Evolutionary conservation across 2,113 vertebrate species (phyloP).

Genomic region (Erpornis zantholeuca): DNA sequence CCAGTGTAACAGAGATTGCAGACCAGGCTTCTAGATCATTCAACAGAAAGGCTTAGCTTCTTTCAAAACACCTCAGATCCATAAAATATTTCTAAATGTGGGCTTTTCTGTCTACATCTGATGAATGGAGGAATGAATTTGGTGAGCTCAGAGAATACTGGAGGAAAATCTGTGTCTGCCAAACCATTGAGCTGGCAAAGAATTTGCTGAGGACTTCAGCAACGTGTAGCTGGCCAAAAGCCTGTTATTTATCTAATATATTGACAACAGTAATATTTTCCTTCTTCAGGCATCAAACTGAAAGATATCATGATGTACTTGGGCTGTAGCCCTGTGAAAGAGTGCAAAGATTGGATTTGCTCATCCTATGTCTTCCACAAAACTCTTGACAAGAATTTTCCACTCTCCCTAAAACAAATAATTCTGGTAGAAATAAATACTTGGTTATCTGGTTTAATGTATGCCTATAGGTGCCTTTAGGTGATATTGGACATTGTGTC

Average conservation of each 20-base stretch:
- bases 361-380: background rate
- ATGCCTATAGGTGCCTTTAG: background rate
- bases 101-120: background rate
- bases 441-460: background rate
- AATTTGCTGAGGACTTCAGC: constrained; percentile 46
- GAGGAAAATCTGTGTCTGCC: background rate
- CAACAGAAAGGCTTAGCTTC: background rate
- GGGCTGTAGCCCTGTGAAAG: background rate
- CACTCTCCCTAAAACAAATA: background rate
- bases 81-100: background rate
- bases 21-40: background rate
- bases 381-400: background rate
- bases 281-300: background rate
- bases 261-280: constrained; percentile 21
- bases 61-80: background rate
- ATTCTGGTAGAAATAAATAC: background rate
- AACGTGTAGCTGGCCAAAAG: background rate
- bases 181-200: constrained; percentile 35
- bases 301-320: background rate
- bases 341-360: background rate
- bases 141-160: background rate
- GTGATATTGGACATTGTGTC: background rate
- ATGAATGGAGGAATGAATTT: background rate
- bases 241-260: constrained; percentile 34
- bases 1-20: background rate